Conservation (phyloP, 2,888 invertebrate species). For the Drosophila lacicola region DNA sequence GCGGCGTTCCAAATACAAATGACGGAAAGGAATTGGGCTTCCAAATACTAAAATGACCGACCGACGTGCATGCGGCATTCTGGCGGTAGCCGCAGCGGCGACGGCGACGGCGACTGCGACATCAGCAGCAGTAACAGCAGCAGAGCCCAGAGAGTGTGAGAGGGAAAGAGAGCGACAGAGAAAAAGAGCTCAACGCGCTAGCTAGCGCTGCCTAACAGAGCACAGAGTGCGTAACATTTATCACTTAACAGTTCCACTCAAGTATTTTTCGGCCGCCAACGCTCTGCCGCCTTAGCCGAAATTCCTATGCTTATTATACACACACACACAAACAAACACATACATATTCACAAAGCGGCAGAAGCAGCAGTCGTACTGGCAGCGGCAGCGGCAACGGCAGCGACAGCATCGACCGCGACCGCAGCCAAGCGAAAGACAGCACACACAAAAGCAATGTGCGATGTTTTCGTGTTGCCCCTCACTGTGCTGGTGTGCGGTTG, state of each 20-base stretch:
- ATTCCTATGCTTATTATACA: constrained; percentile 63
- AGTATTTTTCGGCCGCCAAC: constrained; percentile 56
- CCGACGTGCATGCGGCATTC: constrained; percentile 37
- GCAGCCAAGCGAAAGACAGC: constrained; percentile 51
- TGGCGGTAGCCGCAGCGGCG: constrained; percentile 16
- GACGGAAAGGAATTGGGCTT: constrained; percentile 57
- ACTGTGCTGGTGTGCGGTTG: constrained; percentile 2
- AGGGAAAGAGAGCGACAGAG: constrained; percentile 18
- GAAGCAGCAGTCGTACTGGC: constrained; percentile 9
- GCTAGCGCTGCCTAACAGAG: constrained; percentile 21
- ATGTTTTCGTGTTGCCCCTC: constrained; percentile 41
- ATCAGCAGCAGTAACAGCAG: constrained; percentile 21
- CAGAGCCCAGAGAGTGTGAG: constrained; percentile 15
- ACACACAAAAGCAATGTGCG: constrained; percentile 42
- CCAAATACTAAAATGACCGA: constrained; percentile 53
- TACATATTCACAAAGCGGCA: not conserved
- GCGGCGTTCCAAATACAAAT: constrained; percentile 66
- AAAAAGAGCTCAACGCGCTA: constrained; percentile 8
- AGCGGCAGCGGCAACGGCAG: constrained; percentile 8
- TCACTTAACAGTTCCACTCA: constrained; percentile 66
- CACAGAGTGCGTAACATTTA: constrained; percentile 56
- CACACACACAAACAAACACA: constrained; percentile 6
- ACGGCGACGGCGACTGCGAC: constrained; percentile 7
- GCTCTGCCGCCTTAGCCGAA: constrained; percentile 46
- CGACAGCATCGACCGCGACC: constrained; percentile 31